phyloP scores from a whole-genome alignment of 2,888 invertebrate genomes.

The Zootermopsis nevadensis region DNA sequence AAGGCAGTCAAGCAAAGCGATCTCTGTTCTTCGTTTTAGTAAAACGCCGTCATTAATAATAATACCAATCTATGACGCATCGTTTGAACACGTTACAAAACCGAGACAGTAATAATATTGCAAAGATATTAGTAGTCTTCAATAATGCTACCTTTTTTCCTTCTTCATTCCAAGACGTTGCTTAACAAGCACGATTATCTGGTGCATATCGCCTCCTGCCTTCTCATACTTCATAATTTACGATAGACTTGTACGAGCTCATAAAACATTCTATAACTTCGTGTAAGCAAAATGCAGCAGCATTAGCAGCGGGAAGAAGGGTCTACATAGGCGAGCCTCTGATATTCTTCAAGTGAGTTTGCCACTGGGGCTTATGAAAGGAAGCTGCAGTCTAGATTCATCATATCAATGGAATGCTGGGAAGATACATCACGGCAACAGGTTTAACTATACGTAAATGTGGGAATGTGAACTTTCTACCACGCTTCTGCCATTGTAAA shows the following conservation, averaged over 20 bases:
- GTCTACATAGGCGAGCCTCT: not conserved
- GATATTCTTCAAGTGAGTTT: not conserved
- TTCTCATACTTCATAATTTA: conserved; percentile 2
- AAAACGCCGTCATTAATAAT: conserved; percentile 18
- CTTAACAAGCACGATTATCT: conserved; percentile 21
- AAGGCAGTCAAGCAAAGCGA: conserved; percentile 7
- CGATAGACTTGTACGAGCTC: conserved; percentile 1
- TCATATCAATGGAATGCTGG: not conserved
- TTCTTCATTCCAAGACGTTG: not conserved
- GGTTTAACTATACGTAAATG: not conserved
- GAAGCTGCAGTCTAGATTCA: not conserved
- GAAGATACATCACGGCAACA: not conserved
- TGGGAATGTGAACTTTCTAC: not conserved
- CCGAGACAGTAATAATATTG: not conserved
- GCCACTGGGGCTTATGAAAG: no score
- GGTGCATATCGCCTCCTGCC: not conserved
- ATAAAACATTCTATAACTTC: not conserved
- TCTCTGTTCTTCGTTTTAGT: not conserved
- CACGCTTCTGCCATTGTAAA: no score
- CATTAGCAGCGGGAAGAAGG: not conserved
- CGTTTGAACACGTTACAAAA: not conserved
- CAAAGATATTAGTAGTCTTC: not conserved
- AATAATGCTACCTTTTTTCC: conserved; percentile 9
- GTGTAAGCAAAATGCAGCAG: not conserved
- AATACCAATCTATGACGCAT: conserved; percentile 15